Conservation (phyloP, 92 coral and sea anemone genomes). For the Actinernus sp. region DNA sequence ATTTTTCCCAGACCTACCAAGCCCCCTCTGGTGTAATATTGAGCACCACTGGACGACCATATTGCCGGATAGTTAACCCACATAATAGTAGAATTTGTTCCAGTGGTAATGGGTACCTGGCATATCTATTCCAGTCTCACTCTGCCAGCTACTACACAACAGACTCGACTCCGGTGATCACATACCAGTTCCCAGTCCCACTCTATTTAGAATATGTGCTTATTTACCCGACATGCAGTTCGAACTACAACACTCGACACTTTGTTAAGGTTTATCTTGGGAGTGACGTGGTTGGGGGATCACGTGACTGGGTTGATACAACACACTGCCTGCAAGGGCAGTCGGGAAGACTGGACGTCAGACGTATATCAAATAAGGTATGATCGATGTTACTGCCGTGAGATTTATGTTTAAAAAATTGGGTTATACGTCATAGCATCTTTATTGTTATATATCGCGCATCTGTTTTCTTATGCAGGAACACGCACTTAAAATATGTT, state of each 20-base stretch:
- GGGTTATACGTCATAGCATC: too few species aligned
- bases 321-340: constrained; percentile 80
- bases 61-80: constrained; percentile 18
- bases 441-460: too few species aligned
- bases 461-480: too few species aligned
- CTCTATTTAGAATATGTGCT: constrained; percentile 77
- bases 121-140: constrained; percentile 43
- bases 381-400: not conserved
- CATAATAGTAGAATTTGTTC: constrained; percentile 11
- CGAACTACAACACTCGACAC: constrained; percentile 47
- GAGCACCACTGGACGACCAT: constrained; percentile 85
- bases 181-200: constrained; percentile 78
- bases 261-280: constrained; percentile 62
- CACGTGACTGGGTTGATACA: constrained; percentile 71
- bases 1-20: constrained; percentile 55
- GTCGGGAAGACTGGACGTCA: constrained; percentile 67
- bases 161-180: constrained; percentile 60
- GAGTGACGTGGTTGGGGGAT: constrained; percentile 36
- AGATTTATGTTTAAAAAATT: not conserved
- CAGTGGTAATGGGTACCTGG: constrained; percentile 48
- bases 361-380: constrained; percentile 81
- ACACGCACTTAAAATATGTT: too few species aligned
- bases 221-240: constrained; percentile 81
- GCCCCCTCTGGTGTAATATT: constrained; percentile 85
- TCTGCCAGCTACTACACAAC: constrained; percentile 60